These are phyloP conservation scores for Acromyrmex echinatior DNA, from an alignment of 1,140 invertebrate species.

Conservation along the genomic window DNA sequence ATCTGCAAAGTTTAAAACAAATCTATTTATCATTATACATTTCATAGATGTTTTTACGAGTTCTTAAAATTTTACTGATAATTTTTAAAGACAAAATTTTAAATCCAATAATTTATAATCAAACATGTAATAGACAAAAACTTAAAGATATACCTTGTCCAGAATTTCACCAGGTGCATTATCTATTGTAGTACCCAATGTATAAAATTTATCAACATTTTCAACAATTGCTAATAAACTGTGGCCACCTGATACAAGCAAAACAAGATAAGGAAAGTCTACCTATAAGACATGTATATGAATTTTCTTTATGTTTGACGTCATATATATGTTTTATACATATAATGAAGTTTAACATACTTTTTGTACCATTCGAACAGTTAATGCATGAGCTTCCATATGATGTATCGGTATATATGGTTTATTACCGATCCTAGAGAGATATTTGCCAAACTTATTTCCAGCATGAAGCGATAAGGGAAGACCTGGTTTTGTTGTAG, in stretches of 20 bases:
- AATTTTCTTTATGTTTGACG: constrained; percentile 3
- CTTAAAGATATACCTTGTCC: constrained; percentile 91
- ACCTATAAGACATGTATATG: constrained; percentile 37
- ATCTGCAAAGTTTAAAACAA: constrained; percentile 85
- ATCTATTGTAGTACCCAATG: constrained; percentile 93
- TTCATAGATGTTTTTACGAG: constrained; percentile 58
- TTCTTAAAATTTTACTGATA: constrained; percentile 5
- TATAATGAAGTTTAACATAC: constrained; percentile 76
- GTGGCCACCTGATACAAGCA: constrained; percentile 97
- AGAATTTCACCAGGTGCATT: constrained; percentile 96
- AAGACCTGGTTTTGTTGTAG: constrained; percentile 96
- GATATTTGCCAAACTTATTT: constrained; percentile 93
- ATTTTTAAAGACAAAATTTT: background rate
- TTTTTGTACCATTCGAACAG: constrained; percentile 91
- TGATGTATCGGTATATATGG: constrained; percentile 98
- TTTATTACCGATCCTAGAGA: constrained; percentile 91
- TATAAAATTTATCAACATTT: constrained; percentile 91
- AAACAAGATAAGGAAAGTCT: constrained; percentile 95
- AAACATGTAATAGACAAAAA: background rate
- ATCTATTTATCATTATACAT: background rate
- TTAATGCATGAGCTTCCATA: constrained; percentile 99
- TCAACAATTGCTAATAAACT: constrained; percentile 93
- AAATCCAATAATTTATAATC: constrained; percentile 7
- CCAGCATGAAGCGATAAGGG: constrained; percentile 93
- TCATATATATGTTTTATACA: background rate